These are phyloP conservation scores for Rhabdomys pumilio DNA, from an alignment of 2,797 vertebrate genomes.

Conservation along the genomic window DNA sequence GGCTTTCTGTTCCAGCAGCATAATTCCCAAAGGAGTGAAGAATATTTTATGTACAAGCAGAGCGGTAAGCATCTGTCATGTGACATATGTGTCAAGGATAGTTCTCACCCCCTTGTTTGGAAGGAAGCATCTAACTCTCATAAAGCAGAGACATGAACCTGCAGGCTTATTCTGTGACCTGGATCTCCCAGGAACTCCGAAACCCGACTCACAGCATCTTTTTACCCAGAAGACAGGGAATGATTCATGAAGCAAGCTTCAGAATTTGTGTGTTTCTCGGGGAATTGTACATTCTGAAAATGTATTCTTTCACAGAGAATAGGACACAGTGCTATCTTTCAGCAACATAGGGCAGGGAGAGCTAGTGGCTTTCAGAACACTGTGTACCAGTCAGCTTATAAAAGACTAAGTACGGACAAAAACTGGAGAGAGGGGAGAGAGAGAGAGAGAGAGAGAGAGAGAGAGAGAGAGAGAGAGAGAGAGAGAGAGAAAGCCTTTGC, in stretches of 20 bases:
- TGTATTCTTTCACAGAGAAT: conserved; percentile 6
- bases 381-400: neutral
- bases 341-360: neutral
- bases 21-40: neutral
- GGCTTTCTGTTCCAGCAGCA: neutral
- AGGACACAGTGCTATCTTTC: neutral
- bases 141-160: neutral
- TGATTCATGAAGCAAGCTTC: conserved; percentile 30
- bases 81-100: neutral
- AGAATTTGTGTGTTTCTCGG: neutral
- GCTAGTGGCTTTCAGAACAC: neutral
- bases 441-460: neutral
- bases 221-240: conserved; percentile 20
- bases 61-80: neutral
- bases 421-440: neutral
- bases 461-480: neutral
- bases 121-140: neutral
- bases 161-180: neutral
- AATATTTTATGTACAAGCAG: neutral
- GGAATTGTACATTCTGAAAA: conserved; percentile 16
- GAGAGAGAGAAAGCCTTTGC: neutral
- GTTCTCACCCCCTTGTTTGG: neutral
- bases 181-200: neutral
- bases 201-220: neutral
- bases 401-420: conserved; percentile 28